Evolutionary conservation across 2,888 invertebrate genomes (phyloP), one percentile per base, ranked within the genome.

Genomic region (Caenorhabditis sp.): DNA sequence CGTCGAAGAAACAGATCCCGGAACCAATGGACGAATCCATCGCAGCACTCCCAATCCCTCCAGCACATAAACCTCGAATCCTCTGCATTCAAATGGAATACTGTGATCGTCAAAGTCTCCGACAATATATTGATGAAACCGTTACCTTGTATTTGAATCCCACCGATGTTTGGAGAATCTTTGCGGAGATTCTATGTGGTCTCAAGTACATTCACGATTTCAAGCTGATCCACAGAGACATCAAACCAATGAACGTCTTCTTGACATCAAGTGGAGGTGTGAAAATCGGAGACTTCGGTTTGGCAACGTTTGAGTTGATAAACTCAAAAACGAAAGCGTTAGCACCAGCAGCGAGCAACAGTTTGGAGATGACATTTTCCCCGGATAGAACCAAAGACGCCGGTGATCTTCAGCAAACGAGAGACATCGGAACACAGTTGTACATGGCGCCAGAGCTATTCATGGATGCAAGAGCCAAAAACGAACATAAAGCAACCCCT

Each of bases 211-310:
- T 92, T 26, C 92, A 92, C 73, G 66, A 82, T 10, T 86, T 88
- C 61, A 81, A 73, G 16, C 88, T 90, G 87, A 89, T 91, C 44
- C 91, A 91, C 77, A 56, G 91, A 3, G 91, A 91, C 51, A 90
- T 91, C 68, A 91, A 91, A 69, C 91, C 91, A 31, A 86, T 95
- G 0, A 98, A 98, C 92, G 96, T 98, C 91, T 98, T 98, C 93
- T 94, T 99, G 92, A 97, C 97, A 92, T 95, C 95, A 1, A 90
- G 93, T 80, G 97, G 97, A 93, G 96, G 96, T 92, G 97, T 96
- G 0, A 98, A 98, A 94, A 98, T 98, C 86, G 98, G 98, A 14
- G 98, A 98, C 93, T 98, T 98, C 93, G 98, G 98, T 16, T 94
- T 98, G 2, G 98, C 98, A 0, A 91, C 90, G 0, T 24, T 72